These are phyloP conservation scores for Stenoptilia bipunctidactyla DNA, from an alignment of 2,888 invertebrate species.

Conservation along the genomic window DNA sequence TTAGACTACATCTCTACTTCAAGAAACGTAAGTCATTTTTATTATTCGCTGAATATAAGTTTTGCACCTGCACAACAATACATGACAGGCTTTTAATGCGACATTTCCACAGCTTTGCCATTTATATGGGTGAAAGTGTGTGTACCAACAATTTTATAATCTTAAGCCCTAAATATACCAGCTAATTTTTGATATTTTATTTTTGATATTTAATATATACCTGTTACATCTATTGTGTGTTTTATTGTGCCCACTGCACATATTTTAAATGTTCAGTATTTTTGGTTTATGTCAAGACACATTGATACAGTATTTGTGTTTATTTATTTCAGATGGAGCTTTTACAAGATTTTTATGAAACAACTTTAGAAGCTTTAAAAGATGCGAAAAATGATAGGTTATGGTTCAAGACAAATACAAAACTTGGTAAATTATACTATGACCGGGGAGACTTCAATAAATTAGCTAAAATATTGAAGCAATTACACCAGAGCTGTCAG, in stretches of 20 bases:
- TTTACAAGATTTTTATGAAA: slow-evolving; percentile 98
- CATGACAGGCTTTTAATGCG: no score
- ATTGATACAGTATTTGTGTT: no score
- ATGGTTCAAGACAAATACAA: slow-evolving; percentile 99
- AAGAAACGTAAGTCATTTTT: slow-evolving; percentile 84
- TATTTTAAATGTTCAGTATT: not conserved
- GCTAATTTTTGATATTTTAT: no score
- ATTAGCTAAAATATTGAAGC: slow-evolving; percentile 95
- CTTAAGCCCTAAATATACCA: no score
- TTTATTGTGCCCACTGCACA: not conserved
- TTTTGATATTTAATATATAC: no score
- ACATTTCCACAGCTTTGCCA: no score
- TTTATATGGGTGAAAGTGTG: no score
- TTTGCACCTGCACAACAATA: no score
- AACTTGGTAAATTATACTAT: slow-evolving; percentile 97
- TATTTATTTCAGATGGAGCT: slow-evolving; percentile 85
- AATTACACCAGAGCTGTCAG: slow-evolving; percentile 97
- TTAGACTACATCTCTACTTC: slow-evolving; percentile 99
- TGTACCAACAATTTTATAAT: no score
- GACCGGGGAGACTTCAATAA: slow-evolving; percentile 95
- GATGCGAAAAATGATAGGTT: slow-evolving; percentile 99
- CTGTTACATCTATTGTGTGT: not conserved
- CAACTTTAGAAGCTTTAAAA: slow-evolving; percentile 91
- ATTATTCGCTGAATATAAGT: no score
- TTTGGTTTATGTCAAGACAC: no score